These are phyloP conservation scores for Morpho helenor DNA, from an alignment of 2,888 invertebrate genomes.

Conservation along the genomic window DNA sequence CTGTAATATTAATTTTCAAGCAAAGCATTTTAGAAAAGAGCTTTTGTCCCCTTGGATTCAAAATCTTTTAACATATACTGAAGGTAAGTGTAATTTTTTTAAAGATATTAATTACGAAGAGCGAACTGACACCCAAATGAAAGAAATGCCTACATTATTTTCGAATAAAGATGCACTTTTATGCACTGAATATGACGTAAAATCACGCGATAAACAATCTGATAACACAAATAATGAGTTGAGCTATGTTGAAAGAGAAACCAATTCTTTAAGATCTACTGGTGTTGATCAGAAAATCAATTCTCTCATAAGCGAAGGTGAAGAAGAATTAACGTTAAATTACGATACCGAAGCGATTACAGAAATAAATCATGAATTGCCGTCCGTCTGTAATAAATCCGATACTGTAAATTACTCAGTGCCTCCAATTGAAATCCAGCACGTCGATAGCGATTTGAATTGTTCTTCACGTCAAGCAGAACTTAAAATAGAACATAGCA, in stretches of 20 bases:
- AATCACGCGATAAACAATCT: no score
- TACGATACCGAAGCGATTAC: no score
- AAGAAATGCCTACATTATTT: neutral
- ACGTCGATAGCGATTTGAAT: no score
- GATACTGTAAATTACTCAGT: no score
- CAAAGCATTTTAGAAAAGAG: conserved; percentile 40
- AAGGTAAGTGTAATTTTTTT: conserved; percentile 32
- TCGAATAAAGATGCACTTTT: neutral
- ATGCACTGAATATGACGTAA: no score
- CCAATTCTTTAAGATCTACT: neutral
- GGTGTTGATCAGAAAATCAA: neutral
- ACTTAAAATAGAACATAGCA: neutral
- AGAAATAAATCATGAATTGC: neutral
- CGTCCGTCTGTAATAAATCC: no score
- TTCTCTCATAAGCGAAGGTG: no score
- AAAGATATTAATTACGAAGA: neutral
- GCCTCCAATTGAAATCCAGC: no score
- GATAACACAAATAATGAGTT: neutral
- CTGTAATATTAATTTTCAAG: no score
- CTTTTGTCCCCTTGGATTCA: conserved; percentile 57
- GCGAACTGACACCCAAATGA: neutral
- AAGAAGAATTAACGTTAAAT: no score
- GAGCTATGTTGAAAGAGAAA: neutral
- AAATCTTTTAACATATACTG: conserved; percentile 46
- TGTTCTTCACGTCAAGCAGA: no score